These are phyloP conservation scores for Gobionotothen gibberifrons DNA, from an alignment of 2,797 vertebrate species.

Conservation along the genomic window DNA sequence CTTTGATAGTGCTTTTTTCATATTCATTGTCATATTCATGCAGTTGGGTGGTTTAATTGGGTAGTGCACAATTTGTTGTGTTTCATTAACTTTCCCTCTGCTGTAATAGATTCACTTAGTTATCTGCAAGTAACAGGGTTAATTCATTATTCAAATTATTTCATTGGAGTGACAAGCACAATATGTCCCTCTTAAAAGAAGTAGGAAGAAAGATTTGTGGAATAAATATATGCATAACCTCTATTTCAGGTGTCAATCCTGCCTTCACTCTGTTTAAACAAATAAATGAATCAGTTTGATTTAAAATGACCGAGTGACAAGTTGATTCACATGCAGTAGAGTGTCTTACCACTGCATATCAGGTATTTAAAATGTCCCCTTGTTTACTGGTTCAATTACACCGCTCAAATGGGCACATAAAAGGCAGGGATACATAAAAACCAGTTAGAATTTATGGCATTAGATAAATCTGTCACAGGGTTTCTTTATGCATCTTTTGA, in stretches of 20 bases:
- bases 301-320: conserved; percentile 63
- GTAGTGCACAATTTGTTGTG: too few relatives aligned
- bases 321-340: conserved; percentile 55
- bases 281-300: conserved; percentile 67
- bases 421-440: conserved; percentile 79
- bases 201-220: neutral
- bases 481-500: conserved; percentile 77
- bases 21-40: too few relatives aligned
- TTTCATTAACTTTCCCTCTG: too few relatives aligned
- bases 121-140: too few relatives aligned
- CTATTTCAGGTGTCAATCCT: conserved; percentile 17
- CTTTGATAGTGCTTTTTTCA: too few relatives aligned
- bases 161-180: too few relatives aligned
- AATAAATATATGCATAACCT: neutral
- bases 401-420: conserved; percentile 77
- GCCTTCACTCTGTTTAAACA: conserved; percentile 32
- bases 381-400: conserved; percentile 81
- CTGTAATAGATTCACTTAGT: too few relatives aligned
- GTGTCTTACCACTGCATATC: conserved; percentile 45
- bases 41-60: too few relatives aligned
- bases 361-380: conserved; percentile 70
- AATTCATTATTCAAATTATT: too few relatives aligned
- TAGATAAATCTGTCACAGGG: conserved; percentile 80
- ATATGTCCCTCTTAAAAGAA: too few relatives aligned
- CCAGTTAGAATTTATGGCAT: conserved; percentile 72